Evolutionary conservation across 2,113 vertebrate species (phyloP), one percentile per base, ranked within the genome.

Genomic region (Aythya baeri): DNA sequence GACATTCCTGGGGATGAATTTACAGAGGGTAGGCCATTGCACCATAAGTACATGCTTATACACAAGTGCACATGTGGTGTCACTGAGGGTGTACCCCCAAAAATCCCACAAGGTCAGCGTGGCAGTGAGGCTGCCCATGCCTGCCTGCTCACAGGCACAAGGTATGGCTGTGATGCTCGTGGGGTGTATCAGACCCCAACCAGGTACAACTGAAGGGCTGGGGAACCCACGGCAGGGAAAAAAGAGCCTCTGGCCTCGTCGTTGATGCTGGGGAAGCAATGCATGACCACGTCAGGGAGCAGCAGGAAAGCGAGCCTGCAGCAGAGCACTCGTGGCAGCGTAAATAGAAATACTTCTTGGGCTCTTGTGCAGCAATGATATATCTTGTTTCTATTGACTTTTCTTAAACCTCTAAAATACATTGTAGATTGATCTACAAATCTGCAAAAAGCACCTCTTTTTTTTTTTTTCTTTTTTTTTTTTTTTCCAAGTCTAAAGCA

Each of bases 301-400:
- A 90, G 61, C n/a, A 74, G 92, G 55, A 92, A 36, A 61, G 6
- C 4, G 20, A 84, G 49, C 34, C 15, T 1, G 9, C 0, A 0
- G 70, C 8, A 13, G 38, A 82, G 62, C 38, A 66, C 79, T 80
- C 21, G 67, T 25, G 66, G 72, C 71, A 68, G 58, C 77, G 62
- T 75, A 89, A 93, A 89, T 36, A 94, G 81, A 92, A 96, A 93
- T 79, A 78, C 91, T 93, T 91, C 86, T 92, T 2, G 0, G 44
- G 49, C 81, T 89, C 81, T 96, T 87, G 77, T 79, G 83, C 77
- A 79, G 86, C 93, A 91, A 65, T 92, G 91, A 96, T 96, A 58
- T 81, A 96, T 97, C 93, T 96, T 94, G 94, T 93, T 96, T 96
- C 94, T 96, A 95, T 97, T 93, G 96, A 94, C 96, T 96, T 96